Evolutionary conservation across 2,888 invertebrate species (phyloP).

Genomic region (Diaprepes abbreviatus): DNA sequence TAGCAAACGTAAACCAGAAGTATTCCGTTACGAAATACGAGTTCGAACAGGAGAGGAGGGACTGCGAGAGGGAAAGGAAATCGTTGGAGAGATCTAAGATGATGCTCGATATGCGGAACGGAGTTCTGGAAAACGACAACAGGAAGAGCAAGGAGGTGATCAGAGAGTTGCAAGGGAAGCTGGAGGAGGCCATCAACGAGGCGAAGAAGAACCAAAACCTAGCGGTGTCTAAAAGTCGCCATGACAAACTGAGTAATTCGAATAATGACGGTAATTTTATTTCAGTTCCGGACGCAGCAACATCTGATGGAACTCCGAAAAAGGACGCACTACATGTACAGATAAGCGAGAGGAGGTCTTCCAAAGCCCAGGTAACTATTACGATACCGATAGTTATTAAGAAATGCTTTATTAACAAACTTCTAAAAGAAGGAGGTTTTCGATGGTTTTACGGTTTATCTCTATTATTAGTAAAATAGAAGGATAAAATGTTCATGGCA

Average conservation of each 20-base stretch:
- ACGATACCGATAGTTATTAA: too few species aligned
- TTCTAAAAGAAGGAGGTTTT: too few species aligned
- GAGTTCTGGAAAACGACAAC: slow-evolving; percentile 67
- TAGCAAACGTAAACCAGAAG: slow-evolving; percentile 53
- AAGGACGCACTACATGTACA: slow-evolving; percentile 58
- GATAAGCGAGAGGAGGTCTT: slow-evolving; percentile 45
- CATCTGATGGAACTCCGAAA: slow-evolving; percentile 62
- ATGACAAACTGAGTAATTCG: slow-evolving; percentile 52
- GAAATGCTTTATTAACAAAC: too few species aligned
- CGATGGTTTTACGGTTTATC: too few species aligned
- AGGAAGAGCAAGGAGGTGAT: slow-evolving; percentile 59
- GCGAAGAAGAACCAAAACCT: slow-evolving; percentile 62
- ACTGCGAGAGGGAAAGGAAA: slow-evolving; percentile 31
- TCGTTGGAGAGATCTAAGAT: slow-evolving; percentile 33
- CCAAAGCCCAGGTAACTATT: slow-evolving; percentile 22
- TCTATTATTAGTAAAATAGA: too few species aligned
- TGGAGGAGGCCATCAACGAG: slow-evolving; percentile 61
- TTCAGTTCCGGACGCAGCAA: slow-evolving; percentile 65
- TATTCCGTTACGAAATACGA: slow-evolving; percentile 46
- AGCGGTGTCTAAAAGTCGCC: slow-evolving; percentile 57
- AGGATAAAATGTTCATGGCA: too few species aligned
- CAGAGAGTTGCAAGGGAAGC: slow-evolving; percentile 60
- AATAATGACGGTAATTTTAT: slow-evolving; percentile 63
- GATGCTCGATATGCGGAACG: slow-evolving; percentile 52
- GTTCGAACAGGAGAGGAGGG: slow-evolving; percentile 38